Evolutionary conservation across 2,888 invertebrate genomes (phyloP), one percentile per base, ranked within the genome.

Genomic region (Tinea pellionella): DNA sequence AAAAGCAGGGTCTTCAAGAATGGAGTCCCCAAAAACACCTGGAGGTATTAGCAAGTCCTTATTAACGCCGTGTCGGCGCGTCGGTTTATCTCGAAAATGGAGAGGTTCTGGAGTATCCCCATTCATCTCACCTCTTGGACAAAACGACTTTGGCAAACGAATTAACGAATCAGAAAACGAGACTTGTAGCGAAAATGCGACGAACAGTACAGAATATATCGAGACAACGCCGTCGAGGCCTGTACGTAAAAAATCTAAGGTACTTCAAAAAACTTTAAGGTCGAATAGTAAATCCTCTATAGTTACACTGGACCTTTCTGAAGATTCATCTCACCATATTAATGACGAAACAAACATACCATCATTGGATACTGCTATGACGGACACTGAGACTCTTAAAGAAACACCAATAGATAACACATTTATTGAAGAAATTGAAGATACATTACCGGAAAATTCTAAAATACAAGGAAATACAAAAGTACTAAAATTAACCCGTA

Each of bases 1-100:
- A 24, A 24, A 53, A 24, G 18, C 18, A 7, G 24, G 11, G 2
- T 1, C 18, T 11, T 24, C 19, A 11, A 53, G 13, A 15, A 51
- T 9, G 9, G 32, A 57, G 13, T 32, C 86, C 0, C 83, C 86
- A 1, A 86, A 86, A 67, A 88, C 84, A 16, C 83, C 84, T 1
- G 87, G 84, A 15, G 87, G 88, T 15, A 89, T 89, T 18, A 89
- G 83, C 65, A 89, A 86, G 65, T 80, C 81, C 18, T 71, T 88
- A 42, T 69, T 89, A 47, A 89, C 89, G 56, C 89, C 89, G 16
- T 89, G 88, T 65, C 73, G 89, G 68, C 76, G 89, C 68, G 70
- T 89, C 37, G 89, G 89, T 9, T 72, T 89, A 30, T 89, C 89
- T 1, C 78, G 88, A 15, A 84, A 80, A 61, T 83, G 80, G 78